Evolutionary conservation across 2,113 vertebrate species (phyloP), one percentile per base, ranked within the genome.

Genomic region (Coptodon rendalli): DNA sequence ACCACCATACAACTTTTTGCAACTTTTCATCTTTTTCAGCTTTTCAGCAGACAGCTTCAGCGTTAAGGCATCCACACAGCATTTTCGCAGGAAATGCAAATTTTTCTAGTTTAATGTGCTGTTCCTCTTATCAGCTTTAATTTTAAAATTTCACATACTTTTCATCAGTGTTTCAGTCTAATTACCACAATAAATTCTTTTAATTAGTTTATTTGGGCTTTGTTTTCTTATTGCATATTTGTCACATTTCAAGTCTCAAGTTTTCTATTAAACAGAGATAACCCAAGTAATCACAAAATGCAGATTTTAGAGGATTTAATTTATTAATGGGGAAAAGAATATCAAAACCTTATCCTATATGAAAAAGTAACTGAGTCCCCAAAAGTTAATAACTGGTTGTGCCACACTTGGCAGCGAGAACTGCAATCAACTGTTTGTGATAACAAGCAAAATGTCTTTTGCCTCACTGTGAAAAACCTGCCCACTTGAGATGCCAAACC

Each of bases 131-230:
- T 3, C 61, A 36, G 2, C 31, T n/a, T 36, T n/a, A 36, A 66
- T 38, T 66, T 38, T 2, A 66, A 5, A n/a, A 38, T 1, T 7
- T 0, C 17, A 66, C 10, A 38, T 7, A 7, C 0, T 38, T 66
- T 36, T 36, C 31, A 38, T 5, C 31, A n/a, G 34, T 38, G 61
- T 38, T 66, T 38, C 61, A n/a, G 17, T 66, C 2, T 38, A 38
- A 66, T 66, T 38, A 38, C 4, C 61, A 66, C 17, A 66, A 66
- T 38, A 66, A 12, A 66, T 66, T 7, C 0, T n/a, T n/a, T 12
- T 38, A 5, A 38, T 12, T 66, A 0, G 6, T 12, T 66, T 66
- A 66, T 66, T 66, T n/a, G 0, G 1, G 59, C 31, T 66, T 66
- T 66, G 3, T 36, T 66, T 66, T n/a, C 0, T 66, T n/a, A n/a